Percentiles rank a stretch among this genome's conserved stretches.
These are phyloP conservation scores for Coelinius sp. DNA, from an alignment of 2,888 invertebrate genomes.

Conservation along the genomic window DNA sequence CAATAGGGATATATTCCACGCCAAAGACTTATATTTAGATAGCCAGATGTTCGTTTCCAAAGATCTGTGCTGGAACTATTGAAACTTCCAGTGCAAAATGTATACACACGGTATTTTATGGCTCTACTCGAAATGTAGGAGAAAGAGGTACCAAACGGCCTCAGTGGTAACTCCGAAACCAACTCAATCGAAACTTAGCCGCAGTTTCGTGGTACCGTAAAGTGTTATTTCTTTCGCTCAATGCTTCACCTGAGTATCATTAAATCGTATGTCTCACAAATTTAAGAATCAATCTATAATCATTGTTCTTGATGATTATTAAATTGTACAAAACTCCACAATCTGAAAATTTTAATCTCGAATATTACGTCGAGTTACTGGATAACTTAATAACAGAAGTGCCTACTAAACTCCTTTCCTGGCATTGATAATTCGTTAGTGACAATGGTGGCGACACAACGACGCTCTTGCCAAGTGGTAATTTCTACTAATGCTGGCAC, in stretches of 20 bases:
- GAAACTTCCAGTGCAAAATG: no score
- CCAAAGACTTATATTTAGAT: no score
- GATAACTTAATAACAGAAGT: slow-evolving; percentile 63
- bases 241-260: slow-evolving; percentile 34
- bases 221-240: slow-evolving; percentile 50
- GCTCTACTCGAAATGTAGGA: no score
- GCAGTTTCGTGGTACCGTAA: slow-evolving; percentile 25
- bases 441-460: slow-evolving; percentile 32
- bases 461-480: slow-evolving; percentile 60
- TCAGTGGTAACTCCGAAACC: slow-evolving; percentile 18
- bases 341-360: slow-evolving; percentile 63
- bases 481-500: slow-evolving; percentile 62
- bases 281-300: no score
- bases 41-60: no score
- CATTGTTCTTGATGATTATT: no score
- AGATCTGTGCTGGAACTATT: no score
- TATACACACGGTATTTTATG: no score
- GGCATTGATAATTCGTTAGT: slow-evolving; percentile 25
- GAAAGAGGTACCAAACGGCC: slow-evolving; percentile 33
- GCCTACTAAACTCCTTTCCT: slow-evolving; percentile 37
- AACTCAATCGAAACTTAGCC: slow-evolving; percentile 38
- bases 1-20: no score
- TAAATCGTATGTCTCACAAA: no score
- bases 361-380: slow-evolving; percentile 57
- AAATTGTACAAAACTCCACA: not conserved